Percentiles rank a stretch among this genome's conserved stretches.
These are phyloP conservation scores for Crotophaga sulcirostris DNA, from an alignment of 2,113 vertebrate genomes.

Conservation along the genomic window DNA sequence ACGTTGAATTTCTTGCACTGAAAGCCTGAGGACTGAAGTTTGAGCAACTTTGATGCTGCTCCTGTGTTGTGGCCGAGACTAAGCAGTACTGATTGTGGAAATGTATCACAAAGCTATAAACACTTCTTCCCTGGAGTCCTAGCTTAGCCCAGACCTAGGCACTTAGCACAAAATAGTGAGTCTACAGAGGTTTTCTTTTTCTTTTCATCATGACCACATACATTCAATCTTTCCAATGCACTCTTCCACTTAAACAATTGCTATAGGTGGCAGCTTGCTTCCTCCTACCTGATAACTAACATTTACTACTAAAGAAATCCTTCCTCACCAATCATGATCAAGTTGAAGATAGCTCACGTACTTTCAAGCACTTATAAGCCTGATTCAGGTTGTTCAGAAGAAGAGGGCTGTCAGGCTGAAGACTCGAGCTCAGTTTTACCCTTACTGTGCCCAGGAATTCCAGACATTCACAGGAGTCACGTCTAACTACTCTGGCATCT, in stretches of 20 bases:
- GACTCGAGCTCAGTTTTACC: not conserved
- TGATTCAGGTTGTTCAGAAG: not conserved
- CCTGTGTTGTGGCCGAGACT: not conserved
- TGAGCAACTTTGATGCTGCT: not conserved
- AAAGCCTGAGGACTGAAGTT: not conserved
- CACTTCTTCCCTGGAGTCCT: not conserved
- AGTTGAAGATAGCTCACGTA: not conserved
- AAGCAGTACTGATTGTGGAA: not conserved
- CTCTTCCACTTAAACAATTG: not conserved
- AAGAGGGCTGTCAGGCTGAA: not conserved
- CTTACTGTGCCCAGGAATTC: not conserved
- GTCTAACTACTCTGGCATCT: not conserved
- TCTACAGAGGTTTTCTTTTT: not conserved
- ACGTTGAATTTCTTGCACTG: not conserved
- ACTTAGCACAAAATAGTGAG: not conserved
- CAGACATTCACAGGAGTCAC: not conserved
- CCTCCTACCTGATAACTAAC: not conserved
- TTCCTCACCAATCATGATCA: fast-evolving
- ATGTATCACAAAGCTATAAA: not conserved
- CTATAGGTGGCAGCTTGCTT: fast-evolving
- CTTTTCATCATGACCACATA: not conserved
- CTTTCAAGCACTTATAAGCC: not conserved
- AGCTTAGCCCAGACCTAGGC: not conserved
- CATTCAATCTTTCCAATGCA: not conserved
- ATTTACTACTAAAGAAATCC: not conserved